Conservation (phyloP, 2,888 invertebrate genomes). For the Spodoptera picta region DNA sequence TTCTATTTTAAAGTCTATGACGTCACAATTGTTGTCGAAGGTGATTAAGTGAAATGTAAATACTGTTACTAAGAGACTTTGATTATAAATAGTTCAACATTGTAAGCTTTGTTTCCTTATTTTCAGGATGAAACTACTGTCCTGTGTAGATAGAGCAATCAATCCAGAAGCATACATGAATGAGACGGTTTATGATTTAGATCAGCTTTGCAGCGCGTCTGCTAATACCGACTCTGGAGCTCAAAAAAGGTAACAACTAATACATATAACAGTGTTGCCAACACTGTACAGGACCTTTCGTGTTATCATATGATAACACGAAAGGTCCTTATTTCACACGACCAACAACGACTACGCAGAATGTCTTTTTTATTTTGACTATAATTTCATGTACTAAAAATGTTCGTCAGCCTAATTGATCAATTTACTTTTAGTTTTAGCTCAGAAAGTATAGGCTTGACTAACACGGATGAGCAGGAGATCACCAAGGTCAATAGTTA, state of each 20-base stretch:
- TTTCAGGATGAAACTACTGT: slow-evolving; percentile 88
- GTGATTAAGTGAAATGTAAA: too few species aligned
- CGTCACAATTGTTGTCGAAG: not conserved
- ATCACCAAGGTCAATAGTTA: slow-evolving; percentile 77
- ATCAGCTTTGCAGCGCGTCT: slow-evolving; percentile 73
- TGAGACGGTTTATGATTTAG: slow-evolving; percentile 92
- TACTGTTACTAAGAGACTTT: too few species aligned
- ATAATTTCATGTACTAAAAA: not conserved
- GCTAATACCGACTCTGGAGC: slow-evolving; percentile 60
- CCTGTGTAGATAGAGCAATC: slow-evolving; percentile 91
- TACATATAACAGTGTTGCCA: not conserved
- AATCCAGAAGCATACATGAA: slow-evolving; percentile 89
- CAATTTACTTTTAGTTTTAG: slow-evolving; percentile 66
- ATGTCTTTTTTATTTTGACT: too few species aligned
- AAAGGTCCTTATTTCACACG: too few species aligned
- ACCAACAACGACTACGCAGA: too few species aligned
- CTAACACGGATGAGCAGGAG: slow-evolving; percentile 87
- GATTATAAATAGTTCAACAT: too few species aligned
- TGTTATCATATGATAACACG: too few species aligned
- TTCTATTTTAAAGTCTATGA: not conserved
- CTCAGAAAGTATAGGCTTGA: slow-evolving; percentile 71
- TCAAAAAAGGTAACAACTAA: slow-evolving; percentile 71
- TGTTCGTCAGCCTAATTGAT: slow-evolving; percentile 3
- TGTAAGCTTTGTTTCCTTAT: not conserved
- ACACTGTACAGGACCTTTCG: too few species aligned